phyloP scores from a whole-genome alignment of 2,888 invertebrate species.

The Cheilosia vernalis region DNA sequence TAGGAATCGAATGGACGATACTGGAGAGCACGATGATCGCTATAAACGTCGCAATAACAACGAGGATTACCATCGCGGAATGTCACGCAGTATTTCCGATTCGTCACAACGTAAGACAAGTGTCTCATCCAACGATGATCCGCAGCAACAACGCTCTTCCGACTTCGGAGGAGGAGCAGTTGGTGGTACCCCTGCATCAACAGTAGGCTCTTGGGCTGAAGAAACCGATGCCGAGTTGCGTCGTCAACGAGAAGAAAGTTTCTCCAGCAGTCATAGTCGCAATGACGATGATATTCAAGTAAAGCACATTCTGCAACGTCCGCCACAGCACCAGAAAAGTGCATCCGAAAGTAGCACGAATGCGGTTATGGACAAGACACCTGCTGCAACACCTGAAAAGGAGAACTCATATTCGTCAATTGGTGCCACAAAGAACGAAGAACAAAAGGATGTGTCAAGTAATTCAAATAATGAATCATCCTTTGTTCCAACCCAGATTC shows the following conservation, averaged over 20 bases:
- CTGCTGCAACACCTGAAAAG: constrained; percentile 59
- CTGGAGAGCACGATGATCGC: constrained; percentile 78
- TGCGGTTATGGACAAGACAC: constrained; percentile 63
- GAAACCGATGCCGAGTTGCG: constrained; percentile 82
- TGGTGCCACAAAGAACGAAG: constrained; percentile 55
- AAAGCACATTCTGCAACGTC: constrained; percentile 82
- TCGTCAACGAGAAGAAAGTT: constrained; percentile 81
- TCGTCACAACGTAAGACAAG: constrained; percentile 83
- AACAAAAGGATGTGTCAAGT: constrained; percentile 39
- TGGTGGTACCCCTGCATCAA: constrained; percentile 70
- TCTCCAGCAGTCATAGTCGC: constrained; percentile 80
- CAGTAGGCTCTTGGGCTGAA: constrained; percentile 84
- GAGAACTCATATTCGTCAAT: constrained; percentile 41
- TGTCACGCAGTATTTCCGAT: constrained; percentile 83
- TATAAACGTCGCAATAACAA: constrained; percentile 77
- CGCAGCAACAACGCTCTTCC: constrained; percentile 76
- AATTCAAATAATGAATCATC: constrained; percentile 46
- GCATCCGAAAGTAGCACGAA: constrained; percentile 78
- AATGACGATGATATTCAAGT: constrained; percentile 82
- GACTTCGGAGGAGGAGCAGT: constrained; percentile 61
- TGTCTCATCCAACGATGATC: constrained; percentile 82
- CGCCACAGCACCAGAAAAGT: constrained; percentile 80
- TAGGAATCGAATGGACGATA: constrained; percentile 77
- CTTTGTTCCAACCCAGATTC: constrained; percentile 82
- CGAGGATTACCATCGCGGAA: constrained; percentile 77